Evolutionary conservation across 2,113 vertebrate genomes (phyloP), one percentile per base, ranked within the genome.

Genomic region (Campylorhamphus procurvoides): DNA sequence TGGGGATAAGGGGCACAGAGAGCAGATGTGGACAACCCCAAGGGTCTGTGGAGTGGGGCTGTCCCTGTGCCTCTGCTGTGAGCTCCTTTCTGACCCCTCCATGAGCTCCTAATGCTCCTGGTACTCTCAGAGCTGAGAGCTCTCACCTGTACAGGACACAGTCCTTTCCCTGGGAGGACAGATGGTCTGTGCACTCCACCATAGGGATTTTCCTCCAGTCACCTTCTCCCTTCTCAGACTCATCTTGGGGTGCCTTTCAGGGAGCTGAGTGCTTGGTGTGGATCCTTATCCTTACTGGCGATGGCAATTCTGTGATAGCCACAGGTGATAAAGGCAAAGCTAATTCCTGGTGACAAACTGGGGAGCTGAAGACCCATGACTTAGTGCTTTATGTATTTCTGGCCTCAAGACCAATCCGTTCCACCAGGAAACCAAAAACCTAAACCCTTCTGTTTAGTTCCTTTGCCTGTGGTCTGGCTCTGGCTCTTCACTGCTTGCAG

Each of bases 1-100:
- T 64, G 12, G 35, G n/a, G 52, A 39, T 33, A 42, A 44, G 78
- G 56, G 44, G 35, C 27, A 25, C 28, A 46, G 56, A 58, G 66
- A 35, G 35, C 18, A n/a, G 40, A 46, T 24, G 56, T 31, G 46
- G 23, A 33, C 10, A 37, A 16, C 9, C 9, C 28, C 20, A 18
- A 24, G 42, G n/a, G 12, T 50, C 42, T 1, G 1, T 0, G 1
- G 25, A 18, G 12, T 17, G 14, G 29, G 40, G 14, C 13, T 52
- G 10, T 35, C 27, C 24, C 22, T 53, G 12, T n/a, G 44, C 31
- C 24, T 80, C 33, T 76, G 40, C 63, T 56, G 20, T 39, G 50
- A 60, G 11, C 44, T 69, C 35, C 52, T 18, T 84, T 44, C 73
- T 71, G 56, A 24, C 25, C 18, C 27, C 24, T 90, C n/a, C 35